Evolutionary conservation across 2,797 vertebrate genomes (phyloP).

Genomic region (Antennarius maculatus): DNA sequence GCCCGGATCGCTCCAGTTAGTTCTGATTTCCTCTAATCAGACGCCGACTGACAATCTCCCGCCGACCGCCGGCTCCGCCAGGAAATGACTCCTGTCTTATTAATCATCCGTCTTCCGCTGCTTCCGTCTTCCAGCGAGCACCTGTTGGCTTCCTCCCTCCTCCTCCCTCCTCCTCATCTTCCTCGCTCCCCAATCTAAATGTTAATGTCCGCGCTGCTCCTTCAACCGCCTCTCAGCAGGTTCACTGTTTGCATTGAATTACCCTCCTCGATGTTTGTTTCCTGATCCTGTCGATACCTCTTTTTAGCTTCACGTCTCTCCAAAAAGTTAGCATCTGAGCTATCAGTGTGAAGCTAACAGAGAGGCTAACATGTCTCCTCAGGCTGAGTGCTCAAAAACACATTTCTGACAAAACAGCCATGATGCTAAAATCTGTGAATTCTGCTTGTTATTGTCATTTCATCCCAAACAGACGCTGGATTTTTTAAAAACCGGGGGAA

Average conservation of each 20-base stretch:
- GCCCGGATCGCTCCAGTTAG: constrained; percentile 45
- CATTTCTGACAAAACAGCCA: too few species aligned
- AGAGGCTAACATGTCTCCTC: too few species aligned
- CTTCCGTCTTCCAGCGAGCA: constrained; percentile 43
- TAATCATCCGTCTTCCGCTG: constrained; percentile 48
- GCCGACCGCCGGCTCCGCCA: constrained; percentile 48
- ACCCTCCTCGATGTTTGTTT: constrained; percentile 34
- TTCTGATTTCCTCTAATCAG: constrained; percentile 58
- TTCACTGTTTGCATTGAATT: constrained; percentile 27
- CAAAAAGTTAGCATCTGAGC: background rate
- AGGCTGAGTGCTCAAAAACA: too few species aligned
- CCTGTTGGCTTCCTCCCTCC: constrained; percentile 64
- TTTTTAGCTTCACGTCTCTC: constrained; percentile 1
- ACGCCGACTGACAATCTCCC: constrained; percentile 52
- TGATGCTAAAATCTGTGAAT: too few species aligned
- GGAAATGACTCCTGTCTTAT: constrained; percentile 51
- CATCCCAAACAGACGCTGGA: too few species aligned
- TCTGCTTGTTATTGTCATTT: too few species aligned
- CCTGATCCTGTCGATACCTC: constrained; percentile 13
- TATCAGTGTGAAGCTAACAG: background rate
- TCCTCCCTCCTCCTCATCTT: background rate
- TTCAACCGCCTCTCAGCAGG: constrained; percentile 1
- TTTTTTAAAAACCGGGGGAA: too few species aligned
- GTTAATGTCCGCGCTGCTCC: constrained; percentile 66
- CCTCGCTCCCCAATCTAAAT: constrained; percentile 71